phyloP scores from a whole-genome alignment of 2,797 vertebrate genomes.

The Enteromius afrohamiltoni region DNA sequence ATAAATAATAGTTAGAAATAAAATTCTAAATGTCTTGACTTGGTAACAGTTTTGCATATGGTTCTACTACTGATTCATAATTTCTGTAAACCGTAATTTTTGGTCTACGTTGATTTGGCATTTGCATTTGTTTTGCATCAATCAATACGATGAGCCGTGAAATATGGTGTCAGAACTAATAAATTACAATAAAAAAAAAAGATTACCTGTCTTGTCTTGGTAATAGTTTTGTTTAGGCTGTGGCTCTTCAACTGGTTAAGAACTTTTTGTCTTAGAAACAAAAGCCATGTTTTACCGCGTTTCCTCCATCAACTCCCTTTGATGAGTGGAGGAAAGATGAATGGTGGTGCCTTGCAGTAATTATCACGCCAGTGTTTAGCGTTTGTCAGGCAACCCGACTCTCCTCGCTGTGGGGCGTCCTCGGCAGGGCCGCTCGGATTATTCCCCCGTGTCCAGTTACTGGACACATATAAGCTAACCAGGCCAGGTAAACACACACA shows the following conservation, averaged over 20 bases:
- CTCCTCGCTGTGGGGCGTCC: constrained; percentile 64
- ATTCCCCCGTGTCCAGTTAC: constrained; percentile 80
- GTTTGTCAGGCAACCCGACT: constrained; percentile 77
- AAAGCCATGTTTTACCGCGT: background rate
- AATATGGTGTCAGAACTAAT: background rate
- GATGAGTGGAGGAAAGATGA: constrained; percentile 50
- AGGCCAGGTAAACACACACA: constrained; percentile 69
- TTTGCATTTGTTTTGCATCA: background rate
- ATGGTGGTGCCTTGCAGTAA: constrained; percentile 60
- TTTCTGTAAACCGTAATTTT: background rate
- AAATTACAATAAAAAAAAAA: background rate
- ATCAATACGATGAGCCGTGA: too few species aligned
- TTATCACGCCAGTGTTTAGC: constrained; percentile 70
- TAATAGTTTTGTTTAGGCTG: background rate
- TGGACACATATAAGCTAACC: constrained; percentile 77
- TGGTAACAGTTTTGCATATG: background rate
- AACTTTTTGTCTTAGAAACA: background rate
- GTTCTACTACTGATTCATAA: background rate
- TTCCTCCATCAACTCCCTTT: constrained; percentile 17
- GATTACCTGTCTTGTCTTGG: background rate
- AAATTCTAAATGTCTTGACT: background rate
- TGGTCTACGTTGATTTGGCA: background rate
- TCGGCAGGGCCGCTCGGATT: constrained; percentile 72
- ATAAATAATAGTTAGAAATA: background rate
- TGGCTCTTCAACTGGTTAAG: background rate